Base-by-base conservation (phyloP, 2,888 invertebrate species). In the Odontocolon sp. region DNA sequence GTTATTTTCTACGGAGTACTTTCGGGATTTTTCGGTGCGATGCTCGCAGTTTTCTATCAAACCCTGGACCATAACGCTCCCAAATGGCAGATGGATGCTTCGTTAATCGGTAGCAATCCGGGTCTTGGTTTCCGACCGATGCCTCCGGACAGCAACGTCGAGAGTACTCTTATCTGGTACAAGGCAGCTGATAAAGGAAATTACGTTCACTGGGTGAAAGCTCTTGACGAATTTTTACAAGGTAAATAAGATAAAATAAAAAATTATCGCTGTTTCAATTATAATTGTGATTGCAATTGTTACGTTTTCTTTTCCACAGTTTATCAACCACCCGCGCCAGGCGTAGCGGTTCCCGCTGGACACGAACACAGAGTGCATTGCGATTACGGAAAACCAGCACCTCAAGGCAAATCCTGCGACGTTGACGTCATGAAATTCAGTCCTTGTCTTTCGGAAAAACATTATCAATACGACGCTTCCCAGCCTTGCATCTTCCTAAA, bases 121-220 rank as follows among this genome's bases (percentile, higher is more conserved):
- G 99, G 98, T 88, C 94, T 99, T 87, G 99, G 99, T 82, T 99
- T 98, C 92, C 94, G 99, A 89, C 99, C 99, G 80, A 97, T 97
- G 96, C 98, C 97, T 82, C 95, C 97, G 84, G 96, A 96, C 86
- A 94, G 94, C 75, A 97, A 96, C 91, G 97, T 98, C 84, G 98
- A 98, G 91, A 98, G 98, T 90, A 99, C 99, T 80, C 94, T 99
- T 87, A 96, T 99, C 91, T 97, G 98, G 95, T 99, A 98, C 93
- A 96, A 95, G 91, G 94, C 94, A 80, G 93, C 93, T 84, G 94
- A 95, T 88, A 93, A 93, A 87, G 94, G 95, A 69, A 96, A 96
- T 89, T 95, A 94, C 87, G 92, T 94, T 84, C 94, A 95, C 88
- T 97, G 97, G 97, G 94, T 95, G 81, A 92, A 92, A 63, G 94